Percentiles rank a stretch among this genome's conserved stretches.
phyloP scores from a whole-genome alignment of 2,113 vertebrate genomes.

The Arvicanthis niloticus region DNA sequence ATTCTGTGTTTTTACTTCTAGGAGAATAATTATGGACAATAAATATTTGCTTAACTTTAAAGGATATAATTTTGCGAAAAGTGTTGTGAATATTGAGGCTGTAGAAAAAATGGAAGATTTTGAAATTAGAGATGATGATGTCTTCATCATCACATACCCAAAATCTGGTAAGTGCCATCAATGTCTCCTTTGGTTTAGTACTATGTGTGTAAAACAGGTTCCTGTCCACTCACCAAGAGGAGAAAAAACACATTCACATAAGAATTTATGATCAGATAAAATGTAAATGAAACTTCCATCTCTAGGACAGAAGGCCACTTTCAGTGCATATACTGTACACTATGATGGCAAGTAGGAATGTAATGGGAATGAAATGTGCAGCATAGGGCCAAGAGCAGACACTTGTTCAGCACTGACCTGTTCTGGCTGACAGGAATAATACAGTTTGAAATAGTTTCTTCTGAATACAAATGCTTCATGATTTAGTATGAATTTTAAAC shows the following conservation, averaged over 20 bases:
- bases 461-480: neutral
- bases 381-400: neutral
- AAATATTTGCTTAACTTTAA: neutral
- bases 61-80: neutral
- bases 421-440: neutral
- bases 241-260: neutral
- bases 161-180: slow-evolving; percentile 67
- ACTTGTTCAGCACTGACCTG: neutral
- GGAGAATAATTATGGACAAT: slow-evolving; percentile 46
- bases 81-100: fast-evolving
- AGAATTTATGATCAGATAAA: neutral
- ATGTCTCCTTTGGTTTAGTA: neutral
- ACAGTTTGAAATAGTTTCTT: neutral
- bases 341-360: neutral
- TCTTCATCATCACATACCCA: slow-evolving; percentile 58
- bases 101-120: slow-evolving; percentile 50
- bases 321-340: neutral
- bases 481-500: neutral
- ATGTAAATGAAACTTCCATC: neutral
- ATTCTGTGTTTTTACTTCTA: slow-evolving; percentile 11
- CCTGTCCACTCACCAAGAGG: neutral
- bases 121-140: slow-evolving; percentile 62
- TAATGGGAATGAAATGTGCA: neutral
- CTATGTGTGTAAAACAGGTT: neutral
- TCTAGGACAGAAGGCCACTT: neutral